Conservation (phyloP, 2,888 invertebrate genomes). For the Acronicta leporina region DNA sequence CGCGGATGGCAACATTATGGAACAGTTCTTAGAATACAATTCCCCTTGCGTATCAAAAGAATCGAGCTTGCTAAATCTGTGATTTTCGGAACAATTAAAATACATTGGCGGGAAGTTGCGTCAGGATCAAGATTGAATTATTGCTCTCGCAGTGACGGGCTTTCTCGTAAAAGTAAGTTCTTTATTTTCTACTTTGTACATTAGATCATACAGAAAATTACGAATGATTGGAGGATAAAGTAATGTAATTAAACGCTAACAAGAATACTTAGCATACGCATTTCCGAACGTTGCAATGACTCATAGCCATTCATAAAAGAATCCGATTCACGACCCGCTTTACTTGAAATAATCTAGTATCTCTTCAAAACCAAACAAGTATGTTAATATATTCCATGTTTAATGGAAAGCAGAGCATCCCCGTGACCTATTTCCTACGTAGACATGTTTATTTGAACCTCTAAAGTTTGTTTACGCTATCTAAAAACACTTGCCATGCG, state of each 20-base stretch:
- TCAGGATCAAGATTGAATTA: constrained; percentile 10
- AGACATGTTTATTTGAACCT: constrained; percentile 64
- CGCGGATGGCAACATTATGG: constrained; percentile 38
- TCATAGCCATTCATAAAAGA: constrained; percentile 31
- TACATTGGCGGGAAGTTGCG: constrained; percentile 33
- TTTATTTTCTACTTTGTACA: neutral
- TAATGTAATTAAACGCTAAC: constrained; percentile 22
- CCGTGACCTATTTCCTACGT: constrained; percentile 62
- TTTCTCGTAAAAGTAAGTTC: no score
- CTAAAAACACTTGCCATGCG: constrained; percentile 25
- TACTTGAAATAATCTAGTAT: constrained; percentile 17
- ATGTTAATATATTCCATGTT: constrained; percentile 23
- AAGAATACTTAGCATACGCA: constrained; percentile 30
- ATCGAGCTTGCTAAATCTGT: constrained; percentile 22
- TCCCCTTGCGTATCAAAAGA: constrained; percentile 42
- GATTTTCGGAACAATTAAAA: constrained; percentile 41
- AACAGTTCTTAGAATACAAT: constrained; percentile 48
- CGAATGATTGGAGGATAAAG: constrained; percentile 7
- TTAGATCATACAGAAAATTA: constrained; percentile 5
- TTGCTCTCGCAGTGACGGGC: neutral
- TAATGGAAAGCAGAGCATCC: constrained; percentile 61
- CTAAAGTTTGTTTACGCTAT: constrained; percentile 61
- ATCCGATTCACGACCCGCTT: constrained; percentile 26
- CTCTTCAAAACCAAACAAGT: constrained; percentile 2
- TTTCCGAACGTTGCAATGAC: constrained; percentile 27